Evolutionary conservation across 2,797 vertebrate genomes (phyloP), one percentile per base, ranked within the genome.

Genomic region (Lutjanus argentimaculatus): DNA sequence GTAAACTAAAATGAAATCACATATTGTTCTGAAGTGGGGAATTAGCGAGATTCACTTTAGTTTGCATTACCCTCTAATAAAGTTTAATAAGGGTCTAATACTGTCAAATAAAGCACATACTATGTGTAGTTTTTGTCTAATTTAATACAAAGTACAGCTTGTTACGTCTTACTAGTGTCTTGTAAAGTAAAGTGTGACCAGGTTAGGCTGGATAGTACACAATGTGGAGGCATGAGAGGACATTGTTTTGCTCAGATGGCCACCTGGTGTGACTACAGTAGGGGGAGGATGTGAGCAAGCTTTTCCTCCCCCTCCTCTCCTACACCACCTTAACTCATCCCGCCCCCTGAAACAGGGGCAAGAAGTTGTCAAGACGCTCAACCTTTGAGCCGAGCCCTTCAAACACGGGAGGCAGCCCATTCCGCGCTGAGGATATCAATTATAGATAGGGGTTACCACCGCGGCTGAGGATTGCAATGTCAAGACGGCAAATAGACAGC

Each of bases 361-460:
- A 93, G 96, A 97, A 97, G 95, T 98, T 98, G 98, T 98, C 97
- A 98, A 96, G 97, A 97, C 97, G 96, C 97, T 97, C 96, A 96
- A 97, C 97, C 97, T 98, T 97, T 98, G 97, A 98, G 97, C 96
- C 94, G 91, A 95, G 97, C 96, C 97, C 97, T 98, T 97, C 97
- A 98, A 96, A 98, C 96, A 96, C 95, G 96, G 96, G 96, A 96
- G 30, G 97, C 95, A 97, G 96, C 96, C 97, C 96, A 98, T 99
- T 99, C 96, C 97, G 94, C 91, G 91, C 96, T 90, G 96, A 98
- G 97, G 98, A 99, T 99, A 99, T 99, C 98, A 99, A 99, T 99
- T 99, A 99, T 99, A 99, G 98, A 99, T 99, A 99, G 98, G 95
- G 97, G 96, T 97, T 97, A 97, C 96, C 97, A 96, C 96, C 96